Evolutionary conservation across 2,888 invertebrate genomes (phyloP), one percentile per base, ranked within the genome.

Genomic region (Alloplasta piceator): DNA sequence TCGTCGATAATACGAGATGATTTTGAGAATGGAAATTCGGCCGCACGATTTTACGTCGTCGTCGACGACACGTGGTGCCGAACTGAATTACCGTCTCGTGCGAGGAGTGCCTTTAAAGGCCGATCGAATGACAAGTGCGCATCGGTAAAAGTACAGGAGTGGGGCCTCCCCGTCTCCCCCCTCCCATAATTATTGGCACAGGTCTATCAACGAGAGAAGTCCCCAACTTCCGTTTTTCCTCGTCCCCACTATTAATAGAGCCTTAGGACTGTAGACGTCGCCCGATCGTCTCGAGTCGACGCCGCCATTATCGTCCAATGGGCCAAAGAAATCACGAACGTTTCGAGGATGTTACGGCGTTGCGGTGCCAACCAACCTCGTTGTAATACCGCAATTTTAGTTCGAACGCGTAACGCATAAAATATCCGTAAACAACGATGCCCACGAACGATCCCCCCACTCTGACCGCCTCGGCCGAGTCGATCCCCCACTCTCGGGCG

Each of bases 21-120:
- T 58, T 63, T 38, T 16, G 55, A 16, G 6, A 12, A 52, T 52
- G 46, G 4, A 63, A 12, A 58, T 63, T 80, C 76, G 78, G 77
- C 78, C 74, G 26, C 26, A 83, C 83, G 78, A 76, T 75, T 73
- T 72, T 38, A 41, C 84, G 75, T 78, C 82, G 75, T 67, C 78
- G 67, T 67, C 50, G 75, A 75, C 78, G 84, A 82, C 86, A 86
- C 86, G 84, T 85, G 86, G 83, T 84, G 82, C 84, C 85, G 84
- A 85, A 86, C 85, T 85, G 85, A 85, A 78, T 77, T 67, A 72
- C 55, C 71, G 48, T 75, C 64, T 67, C 74, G 82, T 80, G 74
- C 73, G 77, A 74, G 66, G 82, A 70, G 82, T 70, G 84, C 78
- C 84, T 85, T 86, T 86, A 85, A 26, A 86, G 83, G 84, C 84